Conservation (phyloP, 2,113 vertebrate species). For the Albula goreensis region DNA sequence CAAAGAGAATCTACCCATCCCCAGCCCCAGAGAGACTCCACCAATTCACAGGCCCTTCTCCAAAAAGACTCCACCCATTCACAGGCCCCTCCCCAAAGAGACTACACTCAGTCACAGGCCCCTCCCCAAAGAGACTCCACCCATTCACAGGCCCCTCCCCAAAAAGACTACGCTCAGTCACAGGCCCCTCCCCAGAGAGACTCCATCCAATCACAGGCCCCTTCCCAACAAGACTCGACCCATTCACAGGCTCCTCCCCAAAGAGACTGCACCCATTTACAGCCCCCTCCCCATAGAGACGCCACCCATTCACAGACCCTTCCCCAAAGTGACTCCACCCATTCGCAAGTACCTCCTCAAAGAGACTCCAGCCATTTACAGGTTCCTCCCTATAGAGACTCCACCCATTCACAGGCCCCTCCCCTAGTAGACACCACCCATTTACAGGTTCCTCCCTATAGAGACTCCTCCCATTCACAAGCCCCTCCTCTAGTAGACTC, state of each 20-base stretch:
- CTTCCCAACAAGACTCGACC: conserved; percentile 23
- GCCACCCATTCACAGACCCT: conserved; percentile 24
- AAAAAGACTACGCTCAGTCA: background rate
- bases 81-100: conserved; percentile 25
- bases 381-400: conserved; percentile 39
- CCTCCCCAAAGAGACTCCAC: conserved; percentile 37
- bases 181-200: conserved; percentile 34
- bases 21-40: conserved; percentile 4
- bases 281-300: conserved; percentile 32
- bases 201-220: background rate
- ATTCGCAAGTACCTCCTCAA: conserved; percentile 19
- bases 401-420: conserved; percentile 13
- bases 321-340: conserved; percentile 42
- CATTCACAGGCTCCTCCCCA: conserved; percentile 44
- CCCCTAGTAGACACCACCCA: conserved; percentile 13
- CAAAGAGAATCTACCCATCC: conserved; percentile 34
- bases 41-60: background rate
- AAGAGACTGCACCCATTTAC: background rate
- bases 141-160: conserved; percentile 27
- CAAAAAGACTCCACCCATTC: conserved; percentile 46
- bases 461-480: background rate
- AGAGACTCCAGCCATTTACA: conserved; percentile 31
- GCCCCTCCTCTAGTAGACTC: background rate
- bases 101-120: conserved; percentile 27
- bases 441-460: conserved; percentile 34